A percentile compares a stretch with the other conserved stretches of the same genome.
phyloP scores from a whole-genome alignment of 2,797 vertebrate species.

The Megaceryle alcyon region DNA sequence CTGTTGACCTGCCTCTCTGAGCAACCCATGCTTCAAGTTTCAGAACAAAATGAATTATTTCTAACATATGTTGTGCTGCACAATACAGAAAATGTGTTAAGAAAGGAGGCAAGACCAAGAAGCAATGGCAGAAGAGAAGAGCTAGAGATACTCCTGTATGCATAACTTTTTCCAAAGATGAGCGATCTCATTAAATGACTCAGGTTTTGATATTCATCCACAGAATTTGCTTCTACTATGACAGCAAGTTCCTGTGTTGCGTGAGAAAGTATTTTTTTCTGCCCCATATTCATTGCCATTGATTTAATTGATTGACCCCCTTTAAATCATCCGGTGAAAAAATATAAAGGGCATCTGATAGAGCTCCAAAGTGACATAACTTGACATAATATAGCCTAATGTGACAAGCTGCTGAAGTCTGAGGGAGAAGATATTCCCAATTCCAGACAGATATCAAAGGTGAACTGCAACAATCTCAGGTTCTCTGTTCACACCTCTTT shows the following conservation, averaged over 20 bases:
- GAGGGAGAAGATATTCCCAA: neutral
- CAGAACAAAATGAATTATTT: neutral
- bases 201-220: neutral
- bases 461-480: neutral
- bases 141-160: neutral
- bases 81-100: neutral
- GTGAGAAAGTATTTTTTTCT: slow-evolving; percentile 3
- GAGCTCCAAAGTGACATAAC: slow-evolving; percentile 1
- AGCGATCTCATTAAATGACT: neutral
- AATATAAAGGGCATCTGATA: neutral
- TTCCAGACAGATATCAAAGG: neutral
- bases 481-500: neutral
- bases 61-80: neutral
- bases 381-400: neutral
- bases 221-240: neutral
- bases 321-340: slow-evolving; percentile 26
- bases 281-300: neutral
- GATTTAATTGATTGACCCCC: slow-evolving; percentile 47
- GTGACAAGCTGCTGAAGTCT: neutral
- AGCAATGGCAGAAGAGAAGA: neutral
- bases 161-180: neutral
- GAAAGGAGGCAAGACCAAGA: neutral
- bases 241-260: slow-evolving; percentile 14
- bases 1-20: neutral
- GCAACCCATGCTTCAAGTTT: neutral